phyloP scores from a whole-genome alignment of 1,140 invertebrate genomes.

The Bradysia coprophila region DNA sequence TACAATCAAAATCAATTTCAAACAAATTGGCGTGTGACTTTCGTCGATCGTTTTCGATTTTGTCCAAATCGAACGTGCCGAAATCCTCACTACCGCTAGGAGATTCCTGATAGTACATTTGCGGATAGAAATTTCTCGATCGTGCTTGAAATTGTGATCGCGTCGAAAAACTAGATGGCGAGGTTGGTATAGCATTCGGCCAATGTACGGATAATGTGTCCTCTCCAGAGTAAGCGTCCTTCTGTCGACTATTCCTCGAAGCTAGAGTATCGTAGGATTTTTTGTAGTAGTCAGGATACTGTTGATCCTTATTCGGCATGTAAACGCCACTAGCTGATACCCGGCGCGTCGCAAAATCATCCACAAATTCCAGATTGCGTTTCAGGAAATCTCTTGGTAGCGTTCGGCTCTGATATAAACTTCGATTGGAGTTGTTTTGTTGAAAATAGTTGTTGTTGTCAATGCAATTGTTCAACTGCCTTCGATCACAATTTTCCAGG shows the following conservation, averaged over 20 bases:
- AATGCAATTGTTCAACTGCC: background rate
- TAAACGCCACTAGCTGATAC: background rate
- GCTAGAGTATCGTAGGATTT: constrained; percentile 1
- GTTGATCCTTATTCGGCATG: background rate
- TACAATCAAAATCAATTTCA: constrained; percentile 3
- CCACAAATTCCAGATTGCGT: constrained; percentile 5
- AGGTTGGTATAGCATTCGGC: constrained; percentile 19
- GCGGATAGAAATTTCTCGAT: background rate
- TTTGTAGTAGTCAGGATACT: background rate
- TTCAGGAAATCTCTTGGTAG: constrained; percentile 17
- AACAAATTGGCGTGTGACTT: constrained; percentile 22
- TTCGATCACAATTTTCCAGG: constrained; percentile 6
- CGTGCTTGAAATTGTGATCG: background rate
- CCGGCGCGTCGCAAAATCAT: background rate
- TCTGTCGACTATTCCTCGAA: background rate
- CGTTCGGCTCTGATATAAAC: constrained; percentile 14
- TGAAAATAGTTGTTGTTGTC: background rate
- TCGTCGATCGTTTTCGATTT: constrained; percentile 18
- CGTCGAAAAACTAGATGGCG: constrained; percentile 14
- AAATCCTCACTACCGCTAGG: constrained; percentile 2
- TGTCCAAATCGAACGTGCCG: constrained; percentile 18
- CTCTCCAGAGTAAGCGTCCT: background rate
- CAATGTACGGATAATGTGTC: constrained; percentile 10
- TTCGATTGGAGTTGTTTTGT: constrained; percentile 2
- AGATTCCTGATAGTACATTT: background rate